Evolutionary conservation across 2,113 vertebrate genomes (phyloP).

Genomic region (Mobula birostris): DNA sequence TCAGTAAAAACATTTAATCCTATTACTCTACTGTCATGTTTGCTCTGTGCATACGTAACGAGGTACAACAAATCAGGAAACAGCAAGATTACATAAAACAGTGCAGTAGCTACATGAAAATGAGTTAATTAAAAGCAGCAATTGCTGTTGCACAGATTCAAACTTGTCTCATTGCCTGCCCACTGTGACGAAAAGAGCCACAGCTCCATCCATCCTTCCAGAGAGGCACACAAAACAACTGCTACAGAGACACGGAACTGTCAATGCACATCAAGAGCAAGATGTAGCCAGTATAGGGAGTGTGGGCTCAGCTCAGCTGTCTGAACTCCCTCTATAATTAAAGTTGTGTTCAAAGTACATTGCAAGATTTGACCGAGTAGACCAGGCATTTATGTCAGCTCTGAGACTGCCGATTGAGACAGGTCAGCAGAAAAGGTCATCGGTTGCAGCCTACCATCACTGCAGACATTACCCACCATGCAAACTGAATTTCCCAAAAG

Average conservation of each 20-base stretch:
- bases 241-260: not conserved
- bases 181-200: not conserved
- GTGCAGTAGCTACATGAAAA: not conserved
- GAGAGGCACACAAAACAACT: not conserved
- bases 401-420: not conserved
- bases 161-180: not conserved
- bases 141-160: not conserved
- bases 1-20: too few relatives aligned
- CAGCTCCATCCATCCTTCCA: not conserved
- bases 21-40: too few relatives aligned
- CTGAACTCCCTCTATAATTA: not conserved
- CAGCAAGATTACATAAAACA: not conserved
- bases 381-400: not conserved
- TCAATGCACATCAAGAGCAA: not conserved
- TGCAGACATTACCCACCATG: too few relatives aligned
- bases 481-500: too few relatives aligned
- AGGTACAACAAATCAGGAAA: not conserved
- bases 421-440: too few relatives aligned
- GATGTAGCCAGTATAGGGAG: not conserved
- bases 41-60: too few relatives aligned
- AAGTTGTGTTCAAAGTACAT: not conserved
- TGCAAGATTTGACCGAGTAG: not conserved
- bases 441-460: too few relatives aligned
- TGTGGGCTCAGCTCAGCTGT: not conserved
- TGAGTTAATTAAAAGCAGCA: not conserved